phyloP scores from a whole-genome alignment of 2,113 vertebrate species.

The Crotalus viridis region DNA sequence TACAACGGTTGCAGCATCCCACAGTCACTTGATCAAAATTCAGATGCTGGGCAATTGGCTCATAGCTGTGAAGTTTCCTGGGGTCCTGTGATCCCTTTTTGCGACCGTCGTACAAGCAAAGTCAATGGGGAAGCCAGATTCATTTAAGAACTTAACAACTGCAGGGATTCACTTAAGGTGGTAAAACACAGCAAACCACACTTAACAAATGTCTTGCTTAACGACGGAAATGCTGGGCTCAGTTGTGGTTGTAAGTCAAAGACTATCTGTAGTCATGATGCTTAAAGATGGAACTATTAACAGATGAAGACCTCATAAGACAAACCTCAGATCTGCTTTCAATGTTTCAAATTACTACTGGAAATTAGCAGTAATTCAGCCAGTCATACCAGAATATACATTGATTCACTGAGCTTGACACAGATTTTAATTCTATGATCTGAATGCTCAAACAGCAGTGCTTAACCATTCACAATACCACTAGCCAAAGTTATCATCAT shows the following conservation, averaged over 20 bases:
- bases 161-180: neutral
- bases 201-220: neutral
- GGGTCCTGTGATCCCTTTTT: too few relatives aligned
- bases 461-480: neutral
- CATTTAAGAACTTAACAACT: neutral
- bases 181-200: neutral
- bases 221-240: neutral
- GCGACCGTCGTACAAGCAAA: too few relatives aligned
- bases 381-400: neutral
- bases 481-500: neutral
- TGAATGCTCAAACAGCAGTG: neutral
- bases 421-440: neutral
- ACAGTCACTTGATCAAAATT: neutral
- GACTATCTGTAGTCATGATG: neutral
- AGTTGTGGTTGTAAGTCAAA: neutral
- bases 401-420: neutral
- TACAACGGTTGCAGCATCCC: neutral
- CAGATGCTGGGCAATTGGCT: too few relatives aligned
- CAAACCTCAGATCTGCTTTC: neutral
- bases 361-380: neutral
- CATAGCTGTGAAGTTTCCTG: too few relatives aligned
- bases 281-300: neutral
- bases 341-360: neutral
- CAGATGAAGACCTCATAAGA: neutral
- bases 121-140: neutral